Percentiles rank a stretch among this genome's conserved stretches.
Conservation (phyloP, 2,888 invertebrate genomes). For the Steinernema hermaphroditum region DNA sequence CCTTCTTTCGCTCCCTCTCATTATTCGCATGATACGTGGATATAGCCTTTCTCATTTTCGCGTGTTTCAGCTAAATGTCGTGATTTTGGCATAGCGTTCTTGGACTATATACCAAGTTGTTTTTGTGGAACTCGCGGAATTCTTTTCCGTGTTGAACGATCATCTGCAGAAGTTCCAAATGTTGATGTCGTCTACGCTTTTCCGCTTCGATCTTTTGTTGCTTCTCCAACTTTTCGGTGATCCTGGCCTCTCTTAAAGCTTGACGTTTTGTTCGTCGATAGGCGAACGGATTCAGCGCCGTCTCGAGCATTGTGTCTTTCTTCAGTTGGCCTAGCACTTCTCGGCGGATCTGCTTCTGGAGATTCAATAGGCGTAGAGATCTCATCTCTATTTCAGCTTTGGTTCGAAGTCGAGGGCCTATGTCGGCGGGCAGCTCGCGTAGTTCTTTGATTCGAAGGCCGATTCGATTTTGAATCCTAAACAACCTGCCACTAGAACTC, state of each 20-base stretch:
- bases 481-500: too few species aligned
- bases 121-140: slow-evolving; percentile 74
- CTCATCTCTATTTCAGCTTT: slow-evolving; percentile 93
- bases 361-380: slow-evolving; percentile 88
- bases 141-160: slow-evolving; percentile 94
- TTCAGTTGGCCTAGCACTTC: slow-evolving; percentile 78
- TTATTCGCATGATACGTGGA: slow-evolving; percentile 97
- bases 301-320: slow-evolving; percentile 91
- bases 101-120: neutral
- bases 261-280: slow-evolving; percentile 96
- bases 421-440: slow-evolving; percentile 78
- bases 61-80: slow-evolving; percentile 81
- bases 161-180: slow-evolving; percentile 89
- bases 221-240: slow-evolving; percentile 96
- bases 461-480: slow-evolving; percentile 81
- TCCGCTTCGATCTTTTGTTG: slow-evolving; percentile 98
- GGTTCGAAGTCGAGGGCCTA: slow-evolving; percentile 85
- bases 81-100: slow-evolving; percentile 49
- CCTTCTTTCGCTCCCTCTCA: slow-evolving; percentile 97
- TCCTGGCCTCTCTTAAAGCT: slow-evolving; percentile 90
- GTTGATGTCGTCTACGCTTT: slow-evolving; percentile 92
- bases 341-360: slow-evolving; percentile 77
- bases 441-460: slow-evolving; percentile 89
- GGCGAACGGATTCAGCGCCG: slow-evolving; percentile 92
- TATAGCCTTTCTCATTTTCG: slow-evolving; percentile 90